A percentile compares a stretch with the other conserved stretches of the same genome.
Evolutionary conservation across 2,888 invertebrate species (phyloP).

Genomic region (Scaeva pyrastri): DNA sequence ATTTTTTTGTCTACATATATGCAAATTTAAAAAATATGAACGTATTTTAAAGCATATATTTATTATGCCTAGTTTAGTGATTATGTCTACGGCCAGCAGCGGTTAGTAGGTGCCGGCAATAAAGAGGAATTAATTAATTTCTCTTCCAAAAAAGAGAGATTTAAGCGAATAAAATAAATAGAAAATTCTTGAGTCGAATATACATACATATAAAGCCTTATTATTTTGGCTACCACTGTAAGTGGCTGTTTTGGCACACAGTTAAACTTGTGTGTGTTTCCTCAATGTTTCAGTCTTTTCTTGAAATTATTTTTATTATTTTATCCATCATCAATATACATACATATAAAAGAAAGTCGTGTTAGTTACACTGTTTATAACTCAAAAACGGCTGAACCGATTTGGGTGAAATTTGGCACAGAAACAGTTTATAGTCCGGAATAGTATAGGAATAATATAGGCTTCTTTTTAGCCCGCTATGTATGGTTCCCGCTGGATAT

Average conservation of each 20-base stretch:
- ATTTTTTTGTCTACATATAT: constrained; percentile 19
- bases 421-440: too few relatives aligned
- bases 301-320: too few relatives aligned
- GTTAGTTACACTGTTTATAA: too few relatives aligned
- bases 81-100: background rate
- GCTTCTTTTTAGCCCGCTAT: too few relatives aligned
- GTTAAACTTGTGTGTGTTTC: constrained; percentile 29
- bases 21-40: background rate
- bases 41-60: background rate
- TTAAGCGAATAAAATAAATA: constrained; percentile 51
- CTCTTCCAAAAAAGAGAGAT: constrained; percentile 41
- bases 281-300: too few relatives aligned
- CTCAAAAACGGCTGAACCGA: too few relatives aligned
- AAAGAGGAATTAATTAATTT: constrained; percentile 59
- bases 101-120: background rate
- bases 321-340: too few relatives aligned
- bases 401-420: too few relatives aligned
- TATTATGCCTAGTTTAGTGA: constrained; percentile 14
- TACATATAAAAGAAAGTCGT: too few relatives aligned
- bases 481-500: too few relatives aligned
- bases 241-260: constrained; percentile 33
- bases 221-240: background rate
- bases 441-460: too few relatives aligned
- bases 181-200: constrained; percentile 46
- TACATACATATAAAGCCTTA: too few relatives aligned